A percentile compares a stretch with the other conserved stretches of the same genome.
Evolutionary conservation across 2,113 vertebrate genomes (phyloP).

Genomic region (Ptychochromis oligacanthus): DNA sequence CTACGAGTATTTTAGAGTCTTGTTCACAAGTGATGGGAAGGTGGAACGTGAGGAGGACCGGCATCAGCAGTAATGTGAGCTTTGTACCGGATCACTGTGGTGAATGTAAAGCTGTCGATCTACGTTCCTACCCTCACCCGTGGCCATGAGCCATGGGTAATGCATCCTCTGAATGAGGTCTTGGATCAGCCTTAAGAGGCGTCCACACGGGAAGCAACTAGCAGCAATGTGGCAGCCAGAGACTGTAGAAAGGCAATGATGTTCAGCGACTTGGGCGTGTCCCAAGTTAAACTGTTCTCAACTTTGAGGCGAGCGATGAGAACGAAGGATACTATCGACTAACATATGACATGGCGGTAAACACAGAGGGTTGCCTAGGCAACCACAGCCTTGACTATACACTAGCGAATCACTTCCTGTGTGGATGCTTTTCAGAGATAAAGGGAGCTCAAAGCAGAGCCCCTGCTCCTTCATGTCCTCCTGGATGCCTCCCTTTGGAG

Average conservation of each 20-base stretch:
- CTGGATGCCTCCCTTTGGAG: too few relatives aligned
- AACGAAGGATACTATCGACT: not conserved
- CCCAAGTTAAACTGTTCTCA: not conserved
- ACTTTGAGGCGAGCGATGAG: not conserved
- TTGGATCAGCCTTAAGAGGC: too few relatives aligned
- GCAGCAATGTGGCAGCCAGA: too few relatives aligned
- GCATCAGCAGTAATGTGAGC: not conserved
- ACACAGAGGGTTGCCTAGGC: not conserved
- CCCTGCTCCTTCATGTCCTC: too few relatives aligned
- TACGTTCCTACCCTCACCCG: not conserved
- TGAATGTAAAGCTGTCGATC: not conserved
- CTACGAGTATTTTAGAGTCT: too few relatives aligned
- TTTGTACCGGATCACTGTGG: not conserved
- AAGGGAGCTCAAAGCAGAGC: not conserved
- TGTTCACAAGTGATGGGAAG: not conserved
- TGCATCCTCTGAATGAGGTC: not conserved
- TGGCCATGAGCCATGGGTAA: not conserved
- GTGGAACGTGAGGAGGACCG: too few relatives aligned
- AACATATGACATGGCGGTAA: not conserved
- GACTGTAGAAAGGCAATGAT: too few relatives aligned
- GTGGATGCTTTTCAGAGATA: too few relatives aligned
- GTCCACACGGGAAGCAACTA: too few relatives aligned
- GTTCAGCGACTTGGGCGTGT: not conserved
- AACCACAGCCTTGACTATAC: not conserved
- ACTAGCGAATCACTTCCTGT: too few relatives aligned